Evolutionary conservation across 2,113 vertebrate species (phyloP), one percentile per base, ranked within the genome.

Genomic region (human (Homo sapiens)): DNA sequence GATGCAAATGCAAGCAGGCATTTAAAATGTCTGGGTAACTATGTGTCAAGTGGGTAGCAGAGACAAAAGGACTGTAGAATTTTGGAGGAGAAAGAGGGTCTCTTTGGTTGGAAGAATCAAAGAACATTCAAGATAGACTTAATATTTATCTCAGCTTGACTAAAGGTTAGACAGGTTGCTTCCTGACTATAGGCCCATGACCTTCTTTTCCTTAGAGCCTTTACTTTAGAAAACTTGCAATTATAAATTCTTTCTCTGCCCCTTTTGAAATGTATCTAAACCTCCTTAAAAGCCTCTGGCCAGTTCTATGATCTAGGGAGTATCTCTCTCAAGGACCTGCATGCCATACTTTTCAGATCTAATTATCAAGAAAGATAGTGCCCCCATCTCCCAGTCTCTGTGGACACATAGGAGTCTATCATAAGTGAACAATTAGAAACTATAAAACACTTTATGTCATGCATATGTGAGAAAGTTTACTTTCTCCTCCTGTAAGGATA

Each of bases 201-300:
- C 30, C 79, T 73, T 66, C 35, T 32, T 25, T 68, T 89, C 82
- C 88, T 55, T 86, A 68, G 1, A 66, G 40, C 8, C 83, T 83
- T 95, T 91, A 68, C 55, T 87, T 96, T 79, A 89, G 83, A 95
- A 96, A 86, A 92, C 2, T 45, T 83, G 10, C 48, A 89, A 95
- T 87, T 95, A 94, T 11, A 92, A 96, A 61, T 90, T 90, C 38
- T 79, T 86, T 89, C 66, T 89, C 83, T 61, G 48, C 8, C 48
- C 23, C 66, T 55, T 94, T 93, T 94, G 84, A 96, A 92, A 86
- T 92, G 66, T 73, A 68, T 25, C 73, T 89, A 95, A 95, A 79
- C 92, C 79, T 95, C 43, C 61, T 95, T 96, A 95, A 96, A 96
- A 92, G n/a, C 45, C 52, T 89, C 79, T 75, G 95, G 79, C 85